Base-by-base conservation (phyloP, 2,888 invertebrate genomes). In the Rhodophaea formosa region DNA sequence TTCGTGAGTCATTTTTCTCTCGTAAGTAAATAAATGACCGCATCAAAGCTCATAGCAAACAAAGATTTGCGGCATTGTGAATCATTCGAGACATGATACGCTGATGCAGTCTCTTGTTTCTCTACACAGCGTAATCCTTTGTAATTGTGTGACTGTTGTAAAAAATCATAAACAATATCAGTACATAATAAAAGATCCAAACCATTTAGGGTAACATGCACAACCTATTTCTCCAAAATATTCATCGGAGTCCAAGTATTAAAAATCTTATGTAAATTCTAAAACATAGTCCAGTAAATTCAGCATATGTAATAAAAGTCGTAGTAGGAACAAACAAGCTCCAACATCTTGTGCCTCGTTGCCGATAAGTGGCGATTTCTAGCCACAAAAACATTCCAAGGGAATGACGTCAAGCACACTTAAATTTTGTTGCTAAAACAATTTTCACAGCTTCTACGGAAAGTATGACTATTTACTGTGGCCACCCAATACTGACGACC, bases 41-140 rank as follows among this genome's bases (percentile, higher is more conserved):
- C 35, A 63, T 59, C 60, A 58, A 44, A 57, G 56, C 45, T 61
- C 61, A 71, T 69, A 65, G 65, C 58, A 65, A 70, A 76, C 70
- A 75, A 69, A 69, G 70, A 76, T 75, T 65, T 74, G 64, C 68
- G 67, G 71, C 76, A 71, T 74, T 71, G 77, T 86, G 86, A 86
- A 77, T 86, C 86, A 86, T 58, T 56, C 67, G 65, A 57, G 39
- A 44, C 32, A 45, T 55, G 45, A 32, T 16, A 30, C 15, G 15
- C 32, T 16, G 53, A 14, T n/a, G 17, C 23, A 30, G 30, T 32
- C 65, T 62, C 66, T 75, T 79, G 71, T 84, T 80, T 74, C 80
- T 79, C 81, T 84, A 79, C 80, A 72, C 46, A 12, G 6, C 12
- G 39, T 39, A 39, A 39, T 8, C n/a, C 39, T n/a, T 39, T 39